phyloP scores from a whole-genome alignment of 2,888 invertebrate genomes.

The Craniophora ligustri region DNA sequence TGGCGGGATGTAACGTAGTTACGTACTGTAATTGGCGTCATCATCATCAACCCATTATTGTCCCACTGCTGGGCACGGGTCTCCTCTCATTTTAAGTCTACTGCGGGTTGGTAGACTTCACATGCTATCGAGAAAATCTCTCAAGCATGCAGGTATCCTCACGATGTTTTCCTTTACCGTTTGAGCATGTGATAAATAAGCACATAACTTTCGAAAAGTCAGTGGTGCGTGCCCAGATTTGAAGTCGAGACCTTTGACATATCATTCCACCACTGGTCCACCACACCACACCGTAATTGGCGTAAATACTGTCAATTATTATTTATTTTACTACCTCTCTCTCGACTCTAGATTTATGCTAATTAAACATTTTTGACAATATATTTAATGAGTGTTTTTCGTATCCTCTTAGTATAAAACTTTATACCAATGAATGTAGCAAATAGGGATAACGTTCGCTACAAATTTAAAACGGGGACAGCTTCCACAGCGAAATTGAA shows the following conservation, averaged over 20 bases:
- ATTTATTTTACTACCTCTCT: conserved; percentile 26
- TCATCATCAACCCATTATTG: conserved; percentile 1
- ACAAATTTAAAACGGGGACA: conserved; percentile 20
- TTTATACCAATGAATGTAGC: conserved; percentile 33
- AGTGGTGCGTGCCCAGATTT: too few species aligned
- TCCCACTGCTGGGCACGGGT: too few species aligned
- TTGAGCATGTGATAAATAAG: too few species aligned
- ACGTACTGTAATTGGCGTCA: conserved; percentile 27
- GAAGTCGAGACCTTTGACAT: too few species aligned
- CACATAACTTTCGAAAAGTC: too few species aligned
- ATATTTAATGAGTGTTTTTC: conserved; percentile 26
- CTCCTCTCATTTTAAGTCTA: too few species aligned
- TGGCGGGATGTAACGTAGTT: not conserved
- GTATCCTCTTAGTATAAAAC: conserved; percentile 26
- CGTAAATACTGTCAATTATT: conserved; percentile 2
- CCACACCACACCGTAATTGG: conserved; percentile 32
- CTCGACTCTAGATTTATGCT: conserved; percentile 22
- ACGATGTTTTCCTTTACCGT: too few species aligned
- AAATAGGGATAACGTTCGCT: conserved; percentile 15
- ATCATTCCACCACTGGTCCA: too few species aligned
- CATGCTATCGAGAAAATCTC: too few species aligned
- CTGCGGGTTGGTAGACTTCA: too few species aligned
- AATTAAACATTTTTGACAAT: conserved; percentile 32
- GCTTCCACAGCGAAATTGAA: conserved; percentile 19
- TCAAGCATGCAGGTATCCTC: too few species aligned